Evolutionary conservation across 2,113 vertebrate genomes (phyloP).

Genomic region (Globicephala melas): DNA sequence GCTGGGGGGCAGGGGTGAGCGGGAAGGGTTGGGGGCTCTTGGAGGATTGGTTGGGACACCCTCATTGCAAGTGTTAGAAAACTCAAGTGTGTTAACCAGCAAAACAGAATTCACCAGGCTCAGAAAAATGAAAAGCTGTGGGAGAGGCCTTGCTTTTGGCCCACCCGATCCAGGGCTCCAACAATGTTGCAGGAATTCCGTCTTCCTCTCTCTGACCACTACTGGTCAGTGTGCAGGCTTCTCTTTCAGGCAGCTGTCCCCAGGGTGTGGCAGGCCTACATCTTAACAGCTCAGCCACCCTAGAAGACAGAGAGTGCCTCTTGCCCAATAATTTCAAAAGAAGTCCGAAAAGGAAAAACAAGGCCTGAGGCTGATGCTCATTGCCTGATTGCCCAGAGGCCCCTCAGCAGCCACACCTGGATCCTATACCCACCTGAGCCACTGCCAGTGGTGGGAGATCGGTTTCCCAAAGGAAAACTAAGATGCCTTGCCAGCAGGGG

Average conservation of each 20-base stretch:
- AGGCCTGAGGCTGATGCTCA: not conserved
- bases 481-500: not conserved
- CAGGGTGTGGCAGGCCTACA: not conserved
- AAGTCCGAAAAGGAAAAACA: not conserved
- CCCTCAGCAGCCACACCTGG: not conserved
- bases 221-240: not conserved
- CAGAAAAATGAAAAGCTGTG: not conserved
- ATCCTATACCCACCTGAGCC: not conserved
- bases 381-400: not conserved
- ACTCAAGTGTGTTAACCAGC: not conserved
- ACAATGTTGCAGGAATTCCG: not conserved
- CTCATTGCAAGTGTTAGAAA: not conserved
- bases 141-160: not conserved
- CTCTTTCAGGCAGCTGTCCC: not conserved
- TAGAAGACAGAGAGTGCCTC: not conserved
- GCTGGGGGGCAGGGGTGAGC: fast-evolving
- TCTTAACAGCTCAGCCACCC: not conserved
- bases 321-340: not conserved
- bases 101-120: not conserved
- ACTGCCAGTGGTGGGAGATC: not conserved
- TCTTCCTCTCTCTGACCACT: not conserved
- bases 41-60: not conserved
- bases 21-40: not conserved
- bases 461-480: not conserved
- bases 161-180: not conserved